Conservation (phyloP, 2,113 vertebrate species). For the Acrocephalus arundinaceus region DNA sequence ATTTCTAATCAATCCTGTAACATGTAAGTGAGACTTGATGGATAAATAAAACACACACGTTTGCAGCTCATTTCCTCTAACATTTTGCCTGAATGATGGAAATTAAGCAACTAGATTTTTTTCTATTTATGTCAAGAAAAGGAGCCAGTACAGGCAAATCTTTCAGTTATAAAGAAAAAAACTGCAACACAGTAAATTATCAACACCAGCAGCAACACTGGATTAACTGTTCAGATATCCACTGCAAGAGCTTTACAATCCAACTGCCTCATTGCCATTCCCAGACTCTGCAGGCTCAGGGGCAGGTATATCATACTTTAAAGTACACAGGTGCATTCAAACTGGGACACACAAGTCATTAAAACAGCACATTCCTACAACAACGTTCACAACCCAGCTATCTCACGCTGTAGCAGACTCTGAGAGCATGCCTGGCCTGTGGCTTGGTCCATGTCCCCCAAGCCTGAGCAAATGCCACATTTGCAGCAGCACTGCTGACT, state of each 20-base stretch:
- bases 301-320: not conserved
- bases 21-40: not conserved
- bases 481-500: slow-evolving; percentile 37
- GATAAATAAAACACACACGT: not conserved
- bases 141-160: not conserved
- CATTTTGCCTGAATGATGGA: not conserved
- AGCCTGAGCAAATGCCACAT: not conserved
- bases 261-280: not conserved
- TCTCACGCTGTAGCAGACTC: not conserved
- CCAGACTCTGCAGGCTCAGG: not conserved
- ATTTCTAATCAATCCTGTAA: not conserved
- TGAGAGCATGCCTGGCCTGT: not conserved
- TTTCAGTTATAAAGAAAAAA: not conserved
- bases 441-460: not conserved
- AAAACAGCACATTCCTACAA: not conserved
- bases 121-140: not conserved
- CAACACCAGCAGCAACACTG: not conserved
- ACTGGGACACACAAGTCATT: not conserved
- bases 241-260: not conserved
- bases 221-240: not conserved
- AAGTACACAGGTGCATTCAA: not conserved
- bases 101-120: not conserved
- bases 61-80: not conserved
- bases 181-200: not conserved
- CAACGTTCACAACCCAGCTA: not conserved